Percentiles rank a stretch among this genome's conserved stretches.
Evolutionary conservation across 2,113 vertebrate species (phyloP).

Genomic region (Empidonax alnorum): DNA sequence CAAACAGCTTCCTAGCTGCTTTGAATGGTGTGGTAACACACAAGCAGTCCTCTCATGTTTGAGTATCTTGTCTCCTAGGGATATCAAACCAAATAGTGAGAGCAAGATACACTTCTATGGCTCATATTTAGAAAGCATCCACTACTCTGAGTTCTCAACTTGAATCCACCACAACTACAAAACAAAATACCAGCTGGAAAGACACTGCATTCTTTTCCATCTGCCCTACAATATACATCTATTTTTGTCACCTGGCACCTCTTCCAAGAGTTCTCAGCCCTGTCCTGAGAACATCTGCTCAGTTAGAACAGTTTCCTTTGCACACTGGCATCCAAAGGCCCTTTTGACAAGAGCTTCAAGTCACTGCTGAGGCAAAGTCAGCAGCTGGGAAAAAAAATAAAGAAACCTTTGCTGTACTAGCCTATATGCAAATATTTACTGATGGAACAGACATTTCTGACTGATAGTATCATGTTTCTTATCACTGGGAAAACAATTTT

Average conservation of each 20-base stretch:
- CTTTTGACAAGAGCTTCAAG: slow-evolving; percentile 8
- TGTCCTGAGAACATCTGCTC: slow-evolving; percentile 37
- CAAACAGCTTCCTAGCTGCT: slow-evolving; percentile 24
- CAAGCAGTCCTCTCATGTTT: neutral
- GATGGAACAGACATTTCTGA: neutral
- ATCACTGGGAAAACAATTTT: slow-evolving; percentile 2
- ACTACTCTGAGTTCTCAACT: neutral
- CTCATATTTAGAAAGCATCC: neutral
- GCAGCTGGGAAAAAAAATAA: neutral
- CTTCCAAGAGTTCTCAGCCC: neutral
- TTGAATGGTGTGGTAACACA: slow-evolving; percentile 28
- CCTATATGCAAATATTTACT: slow-evolving; percentile 9
- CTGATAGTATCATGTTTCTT: neutral
- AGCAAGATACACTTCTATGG: neutral
- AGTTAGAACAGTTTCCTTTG: neutral
- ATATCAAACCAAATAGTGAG: neutral
- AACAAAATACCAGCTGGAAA: neutral
- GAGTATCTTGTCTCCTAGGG: neutral
- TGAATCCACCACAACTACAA: neutral
- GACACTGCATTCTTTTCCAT: neutral
- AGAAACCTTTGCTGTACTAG: neutral
- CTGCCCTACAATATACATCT: slow-evolving; percentile 13
- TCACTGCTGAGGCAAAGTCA: neutral
- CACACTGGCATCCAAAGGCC: neutral
- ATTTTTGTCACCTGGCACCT: slow-evolving; percentile 42